Base-by-base conservation (phyloP, 2,888 invertebrate genomes). In the Ypsolopha scabrella region DNA sequence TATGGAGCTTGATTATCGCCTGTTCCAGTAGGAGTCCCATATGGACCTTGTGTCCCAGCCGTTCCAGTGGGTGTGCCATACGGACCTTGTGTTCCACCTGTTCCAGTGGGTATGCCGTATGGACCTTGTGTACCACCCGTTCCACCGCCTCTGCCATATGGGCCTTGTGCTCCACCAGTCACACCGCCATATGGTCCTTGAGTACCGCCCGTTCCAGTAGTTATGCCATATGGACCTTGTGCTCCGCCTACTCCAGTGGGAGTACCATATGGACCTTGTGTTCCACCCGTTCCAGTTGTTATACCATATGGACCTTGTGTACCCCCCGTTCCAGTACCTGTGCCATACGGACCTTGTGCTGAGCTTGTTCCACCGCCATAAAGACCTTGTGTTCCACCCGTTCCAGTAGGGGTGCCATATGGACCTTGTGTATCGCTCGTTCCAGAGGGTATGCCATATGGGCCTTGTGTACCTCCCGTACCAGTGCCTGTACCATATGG, bases 221-320 rank as follows among this genome's bases (percentile, higher is more conserved):
- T 46, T 51, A 44, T 52, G 34, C 24, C 33, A 36, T 9, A 10
- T 14, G 38, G 46, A 24, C 45, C 45, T 48, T 10, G 39, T 45
- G 11, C 6, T 46, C 7, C 7, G 9, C 46, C 46, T 13, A 2
- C 3, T 33, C 33, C 46, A 33, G 7, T 33, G 50, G 34, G 47
- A 13, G 49, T 24, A 24, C 24, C 24, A 24, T 24, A 24, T 24
- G 24, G 24, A 24, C 24, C 24, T 24, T 24, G 24, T 2, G 6
- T 58, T 57, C 4, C 54, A 48, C 1, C 60, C 60, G 47, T 59
- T 59, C 7, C 24, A 24, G 24, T 24, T 2, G 2, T 4, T 24
- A 4, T 24, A 4, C 24, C 24, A 24, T 24, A 24, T 24, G 24
- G 24, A 4, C 55, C 57, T 6, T 60, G 58, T 9, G 58, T 51